Percentiles rank a stretch among this genome's conserved stretches.
phyloP scores from a whole-genome alignment of 2,113 vertebrate species.

The Eclectus roratus region DNA sequence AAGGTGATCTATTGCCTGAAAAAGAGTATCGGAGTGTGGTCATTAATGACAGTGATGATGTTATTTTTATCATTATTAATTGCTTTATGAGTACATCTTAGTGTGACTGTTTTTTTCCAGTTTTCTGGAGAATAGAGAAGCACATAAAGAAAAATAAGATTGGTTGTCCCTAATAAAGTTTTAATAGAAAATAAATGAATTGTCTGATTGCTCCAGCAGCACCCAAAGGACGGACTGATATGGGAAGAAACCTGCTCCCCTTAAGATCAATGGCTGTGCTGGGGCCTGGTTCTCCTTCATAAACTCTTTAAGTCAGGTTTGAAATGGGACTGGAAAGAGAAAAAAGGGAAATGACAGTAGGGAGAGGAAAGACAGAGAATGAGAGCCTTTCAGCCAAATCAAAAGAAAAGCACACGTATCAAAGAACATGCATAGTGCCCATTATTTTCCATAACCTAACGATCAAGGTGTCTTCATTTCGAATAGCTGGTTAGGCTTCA shows the following conservation, averaged over 20 bases:
- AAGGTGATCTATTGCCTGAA: not conserved
- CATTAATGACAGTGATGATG: not conserved
- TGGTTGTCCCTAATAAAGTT: not conserved
- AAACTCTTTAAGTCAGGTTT: conserved; percentile 13
- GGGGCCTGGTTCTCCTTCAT: not conserved
- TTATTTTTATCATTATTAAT: not conserved
- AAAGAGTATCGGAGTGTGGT: not conserved
- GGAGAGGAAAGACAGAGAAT: not conserved
- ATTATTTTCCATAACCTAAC: not conserved
- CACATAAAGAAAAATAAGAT: not conserved
- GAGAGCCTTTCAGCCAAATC: conserved; percentile 28
- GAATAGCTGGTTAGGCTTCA: not conserved
- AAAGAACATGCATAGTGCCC: conserved; percentile 1
- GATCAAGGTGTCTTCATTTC: not conserved
- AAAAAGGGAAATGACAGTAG: conserved; percentile 16
- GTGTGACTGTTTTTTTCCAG: not conserved
- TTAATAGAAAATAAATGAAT: not conserved
- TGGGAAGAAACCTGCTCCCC: not conserved
- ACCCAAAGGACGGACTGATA: not conserved
- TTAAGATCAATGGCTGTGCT: conserved; percentile 1
- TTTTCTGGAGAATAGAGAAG: not conserved
- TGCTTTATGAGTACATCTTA: not conserved
- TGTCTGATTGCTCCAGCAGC: not conserved
- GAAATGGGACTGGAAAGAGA: not conserved
- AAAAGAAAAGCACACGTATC: conserved; percentile 39